Evolutionary conservation across 2,113 vertebrate genomes (phyloP).

Genomic region (Syngnathus scovelli): DNA sequence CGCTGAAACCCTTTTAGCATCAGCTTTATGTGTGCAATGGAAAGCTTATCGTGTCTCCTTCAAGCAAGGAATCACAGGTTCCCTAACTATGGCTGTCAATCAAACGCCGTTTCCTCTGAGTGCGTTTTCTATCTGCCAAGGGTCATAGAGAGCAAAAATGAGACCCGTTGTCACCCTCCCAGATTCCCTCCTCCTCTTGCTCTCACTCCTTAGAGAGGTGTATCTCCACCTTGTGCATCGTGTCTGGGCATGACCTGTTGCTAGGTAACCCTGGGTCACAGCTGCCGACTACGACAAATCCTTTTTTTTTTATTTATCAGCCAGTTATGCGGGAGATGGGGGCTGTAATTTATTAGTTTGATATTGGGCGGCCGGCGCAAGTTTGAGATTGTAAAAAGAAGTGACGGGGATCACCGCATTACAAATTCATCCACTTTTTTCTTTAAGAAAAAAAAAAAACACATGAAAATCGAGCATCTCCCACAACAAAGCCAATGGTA

Average conservation of each 20-base stretch:
- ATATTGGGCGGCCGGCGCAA: constrained; percentile 71
- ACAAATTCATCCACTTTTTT: constrained; percentile 66
- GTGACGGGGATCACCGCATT: constrained; percentile 59
- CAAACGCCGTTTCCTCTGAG: constrained; percentile 70
- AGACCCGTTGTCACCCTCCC: constrained; percentile 47
- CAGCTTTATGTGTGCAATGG: constrained; percentile 7
- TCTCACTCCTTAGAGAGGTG: constrained; percentile 69
- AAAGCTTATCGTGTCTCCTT: constrained; percentile 10
- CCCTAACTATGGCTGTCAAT: constrained; percentile 73
- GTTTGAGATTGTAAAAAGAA: constrained; percentile 72
- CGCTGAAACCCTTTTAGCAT: background rate
- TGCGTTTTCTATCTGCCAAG: constrained; percentile 76
- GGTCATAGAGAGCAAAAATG: constrained; percentile 71
- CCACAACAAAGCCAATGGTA: constrained; percentile 71
- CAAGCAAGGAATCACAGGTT: constrained; percentile 46
- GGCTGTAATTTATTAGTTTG: constrained; percentile 80
- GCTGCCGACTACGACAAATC: constrained; percentile 73
- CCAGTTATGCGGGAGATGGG: constrained; percentile 74
- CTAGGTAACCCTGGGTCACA: constrained; percentile 82
- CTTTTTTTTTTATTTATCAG: constrained; percentile 76
- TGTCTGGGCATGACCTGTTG: constrained; percentile 81
- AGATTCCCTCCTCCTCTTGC: constrained; percentile 35
- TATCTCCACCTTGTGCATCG: constrained; percentile 72
- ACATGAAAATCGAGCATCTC: constrained; percentile 65
- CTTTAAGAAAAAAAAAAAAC: too few relatives aligned